These are phyloP conservation scores for Diabrotica virgifera DNA, from an alignment of 1,140 invertebrate genomes.

Conservation along the genomic window DNA sequence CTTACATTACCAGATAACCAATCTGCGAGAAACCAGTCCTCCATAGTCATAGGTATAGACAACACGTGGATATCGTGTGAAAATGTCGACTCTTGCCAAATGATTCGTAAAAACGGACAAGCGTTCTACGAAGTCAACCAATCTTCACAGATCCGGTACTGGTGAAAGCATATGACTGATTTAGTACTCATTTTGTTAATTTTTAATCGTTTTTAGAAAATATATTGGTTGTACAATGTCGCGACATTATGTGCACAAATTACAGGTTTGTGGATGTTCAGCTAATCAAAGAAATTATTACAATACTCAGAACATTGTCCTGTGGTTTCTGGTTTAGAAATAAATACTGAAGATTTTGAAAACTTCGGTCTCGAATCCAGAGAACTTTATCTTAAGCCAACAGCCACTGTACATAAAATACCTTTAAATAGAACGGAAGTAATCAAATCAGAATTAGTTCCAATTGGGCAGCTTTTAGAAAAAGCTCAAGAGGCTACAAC, in stretches of 20 bases:
- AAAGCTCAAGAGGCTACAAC: too few relatives aligned
- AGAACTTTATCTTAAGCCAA: not conserved
- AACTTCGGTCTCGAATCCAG: not conserved
- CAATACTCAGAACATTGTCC: not conserved
- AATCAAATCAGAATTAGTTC: too few relatives aligned
- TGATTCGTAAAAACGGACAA: not conserved
- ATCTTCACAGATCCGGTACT: too few relatives aligned
- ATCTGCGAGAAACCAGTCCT: not conserved
- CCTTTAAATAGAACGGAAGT: too few relatives aligned
- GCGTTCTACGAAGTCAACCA: not conserved
- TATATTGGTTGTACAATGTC: too few relatives aligned
- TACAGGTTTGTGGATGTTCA: constrained; percentile 1
- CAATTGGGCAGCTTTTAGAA: too few relatives aligned
- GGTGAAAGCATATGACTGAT: too few relatives aligned
- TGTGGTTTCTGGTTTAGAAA: not conserved
- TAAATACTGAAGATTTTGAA: not conserved
- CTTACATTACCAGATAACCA: not conserved
- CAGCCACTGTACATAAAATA: too few relatives aligned
- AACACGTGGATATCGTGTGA: not conserved
- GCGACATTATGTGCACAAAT: too few relatives aligned
- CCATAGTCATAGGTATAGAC: too few relatives aligned
- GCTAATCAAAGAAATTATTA: not conserved
- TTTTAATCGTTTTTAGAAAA: too few relatives aligned
- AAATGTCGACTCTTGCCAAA: not conserved
- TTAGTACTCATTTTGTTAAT: too few relatives aligned